Percentiles rank a stretch among this genome's conserved stretches.
These are phyloP conservation scores for Allygus modestus DNA, from an alignment of 2,888 invertebrate species.

Conservation along the genomic window DNA sequence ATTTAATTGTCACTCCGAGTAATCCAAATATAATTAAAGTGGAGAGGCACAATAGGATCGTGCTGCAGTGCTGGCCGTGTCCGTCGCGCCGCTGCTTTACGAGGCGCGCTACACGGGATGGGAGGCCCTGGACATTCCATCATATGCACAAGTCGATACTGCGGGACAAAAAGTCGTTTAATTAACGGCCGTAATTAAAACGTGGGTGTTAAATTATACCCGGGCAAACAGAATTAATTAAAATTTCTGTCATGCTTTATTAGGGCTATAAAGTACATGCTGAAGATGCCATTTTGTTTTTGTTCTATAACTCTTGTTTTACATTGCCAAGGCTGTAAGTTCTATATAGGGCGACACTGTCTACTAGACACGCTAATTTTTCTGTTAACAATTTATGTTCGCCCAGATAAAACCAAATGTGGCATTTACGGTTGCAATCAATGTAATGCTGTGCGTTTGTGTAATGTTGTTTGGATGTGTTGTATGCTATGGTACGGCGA, in stretches of 20 bases:
- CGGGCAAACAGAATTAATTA: slow-evolving; percentile 17
- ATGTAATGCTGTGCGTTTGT: no score
- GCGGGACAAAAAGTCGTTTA: slow-evolving; percentile 1
- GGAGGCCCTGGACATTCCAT: slow-evolving; percentile 8
- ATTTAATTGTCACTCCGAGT: slow-evolving; percentile 54
- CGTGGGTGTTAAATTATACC: slow-evolving; percentile 9
- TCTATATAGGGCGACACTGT: no score
- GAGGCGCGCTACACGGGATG: slow-evolving; percentile 31
- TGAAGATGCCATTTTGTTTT: not conserved
- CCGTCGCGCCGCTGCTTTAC: not conserved
- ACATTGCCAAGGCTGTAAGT: no score
- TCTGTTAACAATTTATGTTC: no score
- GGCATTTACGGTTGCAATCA: no score
- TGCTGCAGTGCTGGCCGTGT: no score
- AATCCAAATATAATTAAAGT: slow-evolving; percentile 58
- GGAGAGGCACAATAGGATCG: not conserved
- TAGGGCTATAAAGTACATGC: not conserved
- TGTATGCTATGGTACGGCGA: no score
- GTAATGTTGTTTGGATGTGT: no score
- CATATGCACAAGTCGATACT: slow-evolving; percentile 14
- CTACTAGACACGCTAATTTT: no score
- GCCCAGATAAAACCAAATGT: no score
- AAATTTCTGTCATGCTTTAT: not conserved
- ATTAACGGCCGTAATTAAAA: slow-evolving; percentile 28
- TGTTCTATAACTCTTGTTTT: no score